A percentile compares a stretch with the other conserved stretches of the same genome.
Conservation (phyloP, 2,113 vertebrate genomes). For the Sapayoa aenigma region DNA sequence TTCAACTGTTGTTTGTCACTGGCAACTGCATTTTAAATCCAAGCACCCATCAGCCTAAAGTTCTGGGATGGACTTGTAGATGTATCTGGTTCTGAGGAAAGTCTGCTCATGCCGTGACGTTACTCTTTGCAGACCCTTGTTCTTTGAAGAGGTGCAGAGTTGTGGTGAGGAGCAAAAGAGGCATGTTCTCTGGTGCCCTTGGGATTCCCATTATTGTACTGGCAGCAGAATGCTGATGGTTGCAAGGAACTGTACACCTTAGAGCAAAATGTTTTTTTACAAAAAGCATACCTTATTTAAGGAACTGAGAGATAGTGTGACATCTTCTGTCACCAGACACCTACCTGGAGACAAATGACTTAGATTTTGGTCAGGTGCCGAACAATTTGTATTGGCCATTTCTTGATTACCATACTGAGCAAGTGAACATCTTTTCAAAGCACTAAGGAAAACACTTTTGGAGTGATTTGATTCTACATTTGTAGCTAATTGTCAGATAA, state of each 20-base stretch:
- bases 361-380: not conserved
- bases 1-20: conserved; percentile 12
- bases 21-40: not conserved
- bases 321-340: not conserved
- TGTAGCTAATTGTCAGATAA: not conserved
- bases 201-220: not conserved
- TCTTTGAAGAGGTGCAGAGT: not conserved
- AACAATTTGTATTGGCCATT: not conserved
- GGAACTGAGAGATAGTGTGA: not conserved
- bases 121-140: not conserved
- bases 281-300: not conserved
- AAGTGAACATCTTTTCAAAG: not conserved
- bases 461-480: not conserved
- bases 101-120: rapidly evolving
- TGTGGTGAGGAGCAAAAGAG: not conserved
- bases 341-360: not conserved
- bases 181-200: rapidly evolving
- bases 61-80: not conserved
- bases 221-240: not conserved
- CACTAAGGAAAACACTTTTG: not conserved
- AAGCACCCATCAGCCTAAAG: not conserved
- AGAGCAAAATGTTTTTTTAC: not conserved
- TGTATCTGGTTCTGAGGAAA: not conserved
- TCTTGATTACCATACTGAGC: not conserved
- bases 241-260: not conserved